Evolutionary conservation across 1,140 invertebrate genomes (phyloP), one percentile per base, ranked within the genome.

Genomic region (Dolichoris vasculosae): DNA sequence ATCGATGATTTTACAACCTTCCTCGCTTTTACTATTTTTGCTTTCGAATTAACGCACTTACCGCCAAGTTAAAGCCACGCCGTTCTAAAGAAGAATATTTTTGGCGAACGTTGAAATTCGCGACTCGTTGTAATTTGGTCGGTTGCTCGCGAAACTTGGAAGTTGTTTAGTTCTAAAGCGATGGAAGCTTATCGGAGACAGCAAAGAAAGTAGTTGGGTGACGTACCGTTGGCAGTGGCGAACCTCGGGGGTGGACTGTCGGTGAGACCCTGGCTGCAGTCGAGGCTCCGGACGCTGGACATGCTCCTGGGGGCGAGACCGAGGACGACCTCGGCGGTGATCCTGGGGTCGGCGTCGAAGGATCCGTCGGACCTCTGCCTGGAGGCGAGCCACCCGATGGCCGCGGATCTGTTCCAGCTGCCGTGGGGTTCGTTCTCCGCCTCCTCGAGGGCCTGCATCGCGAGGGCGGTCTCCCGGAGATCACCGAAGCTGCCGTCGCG

Each of bases 401-500:
- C 96, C 0, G 96, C 95, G 0, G 96, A 96, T 69, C 95, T 94
- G 88, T 97, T 97, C 96, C 97, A 97, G 86, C 94, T 95, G 77
- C 89, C 94, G 82, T 91, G 94, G 38, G 91, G 94, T 90, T 94
- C 96, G 88, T 92, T 95, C 89, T 96, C 95, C 1, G 95, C 94
- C 87, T 96, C 96, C 91, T 96, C 95, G 4, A 97, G 90, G 1
- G 96, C 97, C 93, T 97, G 96, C 92, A 97, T 95, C 80, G 96
- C 96, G 46, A 97, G 90, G 0, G 96, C 96, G 0, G 97, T 97
- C 35, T 96, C 96, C 67, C 96, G 95, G n/a, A 97, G 90, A 80
- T 96, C 96, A 0, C 97, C 97, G 89, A 97, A 97, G 89, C 96
- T 96, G 20, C 97, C 97, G 85, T 97, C 96, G 1, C 95, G 92